Evolutionary conservation across 2,888 invertebrate species (phyloP).

Genomic region (Zaprionus bogoriensis): DNA sequence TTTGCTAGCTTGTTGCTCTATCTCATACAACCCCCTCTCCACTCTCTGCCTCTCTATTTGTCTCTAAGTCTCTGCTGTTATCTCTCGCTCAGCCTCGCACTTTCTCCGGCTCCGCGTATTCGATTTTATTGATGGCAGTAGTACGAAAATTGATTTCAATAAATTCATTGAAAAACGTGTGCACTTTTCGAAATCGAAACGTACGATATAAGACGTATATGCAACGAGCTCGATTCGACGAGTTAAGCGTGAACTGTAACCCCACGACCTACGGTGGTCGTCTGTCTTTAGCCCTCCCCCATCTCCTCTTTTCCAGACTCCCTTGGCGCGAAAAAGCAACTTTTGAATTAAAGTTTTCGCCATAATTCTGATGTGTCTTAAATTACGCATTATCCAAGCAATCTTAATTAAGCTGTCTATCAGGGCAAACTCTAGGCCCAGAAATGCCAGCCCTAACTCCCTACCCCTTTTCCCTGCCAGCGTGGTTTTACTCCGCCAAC

Average conservation of each 20-base stretch:
- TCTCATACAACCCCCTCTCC: not conserved
- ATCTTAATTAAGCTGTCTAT: constrained; percentile 64
- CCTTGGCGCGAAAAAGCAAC: not conserved
- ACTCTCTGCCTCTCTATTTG: not conserved
- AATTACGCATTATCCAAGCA: constrained; percentile 60
- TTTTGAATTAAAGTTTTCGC: constrained; percentile 10
- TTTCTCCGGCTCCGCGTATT: not conserved
- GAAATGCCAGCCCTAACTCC: not conserved
- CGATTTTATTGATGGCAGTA: constrained; percentile 10
- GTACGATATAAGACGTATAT: not conserved
- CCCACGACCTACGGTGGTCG: too few species aligned
- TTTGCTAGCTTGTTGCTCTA: not conserved
- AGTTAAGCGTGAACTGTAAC: too few species aligned
- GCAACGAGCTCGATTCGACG: too few species aligned
- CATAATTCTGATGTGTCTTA: constrained; percentile 36
- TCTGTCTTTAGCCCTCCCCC: too few species aligned
- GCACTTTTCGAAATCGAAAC: constrained; percentile 4
- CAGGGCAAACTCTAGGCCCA: constrained; percentile 7
- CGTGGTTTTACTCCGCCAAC: accelerated
- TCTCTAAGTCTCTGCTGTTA: not conserved
- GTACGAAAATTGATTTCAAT: constrained; percentile 42
- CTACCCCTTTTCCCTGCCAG: not conserved
- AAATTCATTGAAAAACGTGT: constrained; percentile 39
- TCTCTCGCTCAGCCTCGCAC: not conserved
- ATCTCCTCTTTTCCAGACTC: too few species aligned